Percentiles rank a stretch among this genome's conserved stretches.
phyloP scores from a whole-genome alignment of 2,113 vertebrate species.

The Myrmecobius fasciatus region DNA sequence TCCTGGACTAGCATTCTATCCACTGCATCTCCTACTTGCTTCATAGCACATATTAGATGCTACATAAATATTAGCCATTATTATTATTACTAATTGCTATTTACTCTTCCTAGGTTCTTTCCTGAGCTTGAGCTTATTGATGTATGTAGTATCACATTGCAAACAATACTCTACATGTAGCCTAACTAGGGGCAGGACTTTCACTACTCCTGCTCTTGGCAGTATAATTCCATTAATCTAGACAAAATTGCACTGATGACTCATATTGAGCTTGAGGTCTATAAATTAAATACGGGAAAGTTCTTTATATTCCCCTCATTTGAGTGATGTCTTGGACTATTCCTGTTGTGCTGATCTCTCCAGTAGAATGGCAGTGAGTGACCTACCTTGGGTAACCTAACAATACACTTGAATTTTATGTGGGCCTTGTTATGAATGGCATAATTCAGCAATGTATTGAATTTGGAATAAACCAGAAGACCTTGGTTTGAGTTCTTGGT shows the following conservation, averaged over 20 bases:
- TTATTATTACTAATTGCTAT: neutral
- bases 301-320: neutral
- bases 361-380: neutral
- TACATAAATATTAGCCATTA: neutral
- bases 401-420: neutral
- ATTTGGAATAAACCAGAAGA: neutral
- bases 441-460: neutral
- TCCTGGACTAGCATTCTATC: neutral
- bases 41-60: neutral
- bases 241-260: neutral
- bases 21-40: neutral
- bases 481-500: neutral
- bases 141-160: neutral
- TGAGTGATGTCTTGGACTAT: neutral
- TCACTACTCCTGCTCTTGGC: neutral
- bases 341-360: neutral
- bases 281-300: neutral
- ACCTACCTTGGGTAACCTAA: neutral
- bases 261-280: neutral
- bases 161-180: neutral
- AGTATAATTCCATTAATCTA: neutral
- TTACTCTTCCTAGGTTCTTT: neutral
- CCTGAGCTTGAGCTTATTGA: neutral
- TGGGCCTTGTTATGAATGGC: neutral
- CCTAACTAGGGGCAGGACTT: neutral